A percentile compares a stretch with the other conserved stretches of the same genome.
phyloP scores from a whole-genome alignment of 2,113 vertebrate species.

The Dolichotis patagonum region DNA sequence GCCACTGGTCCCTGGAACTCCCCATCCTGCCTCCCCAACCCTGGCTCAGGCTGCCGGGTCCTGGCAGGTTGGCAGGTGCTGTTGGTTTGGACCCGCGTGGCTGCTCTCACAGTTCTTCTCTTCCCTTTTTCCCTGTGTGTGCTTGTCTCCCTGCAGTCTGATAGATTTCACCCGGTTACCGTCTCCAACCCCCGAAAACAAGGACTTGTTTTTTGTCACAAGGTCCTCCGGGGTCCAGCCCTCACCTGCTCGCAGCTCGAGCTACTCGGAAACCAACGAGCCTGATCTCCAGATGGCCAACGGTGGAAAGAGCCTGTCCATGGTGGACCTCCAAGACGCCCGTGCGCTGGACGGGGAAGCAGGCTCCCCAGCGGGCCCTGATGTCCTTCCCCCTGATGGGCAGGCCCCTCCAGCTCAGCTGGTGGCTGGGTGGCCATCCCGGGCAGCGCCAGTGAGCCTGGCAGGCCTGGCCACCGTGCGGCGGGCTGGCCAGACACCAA shows the following conservation, averaged over 20 bases:
- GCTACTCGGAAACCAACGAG: slow-evolving; percentile 98
- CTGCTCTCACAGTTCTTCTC: slow-evolving; percentile 87
- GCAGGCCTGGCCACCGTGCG: slow-evolving; percentile 91
- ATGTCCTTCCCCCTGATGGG: slow-evolving; percentile 89
- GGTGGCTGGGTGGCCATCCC: slow-evolving; percentile 90
- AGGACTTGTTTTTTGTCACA: slow-evolving; percentile 99
- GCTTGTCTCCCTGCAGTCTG: slow-evolving; percentile 91
- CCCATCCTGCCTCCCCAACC: not conserved
- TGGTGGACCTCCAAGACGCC: slow-evolving; percentile 98
- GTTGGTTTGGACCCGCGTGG: slow-evolving; percentile 70
- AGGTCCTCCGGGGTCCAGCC: slow-evolving; percentile 96
- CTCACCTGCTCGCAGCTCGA: slow-evolving; percentile 97
- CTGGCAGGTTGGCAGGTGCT: slow-evolving; percentile 64
- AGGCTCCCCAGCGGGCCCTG: slow-evolving; percentile 80
- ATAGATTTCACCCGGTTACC: slow-evolving; percentile 99
- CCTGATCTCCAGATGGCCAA: slow-evolving; percentile 96
- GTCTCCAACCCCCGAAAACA: slow-evolving; percentile 99
- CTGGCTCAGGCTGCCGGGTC: not conserved
- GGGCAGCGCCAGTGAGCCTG: slow-evolving; percentile 88
- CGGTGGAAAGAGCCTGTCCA: slow-evolving; percentile 97
- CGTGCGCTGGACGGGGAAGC: slow-evolving; percentile 91
- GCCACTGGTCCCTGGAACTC: not conserved
- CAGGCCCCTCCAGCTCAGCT: slow-evolving; percentile 87
- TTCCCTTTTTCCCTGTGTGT: slow-evolving; percentile 87
- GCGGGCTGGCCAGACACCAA: slow-evolving; percentile 91